Percentiles rank a stretch among this genome's conserved stretches.
Evolutionary conservation across 2,888 invertebrate genomes (phyloP).

Genomic region (Hyposoter dolosus): DNA sequence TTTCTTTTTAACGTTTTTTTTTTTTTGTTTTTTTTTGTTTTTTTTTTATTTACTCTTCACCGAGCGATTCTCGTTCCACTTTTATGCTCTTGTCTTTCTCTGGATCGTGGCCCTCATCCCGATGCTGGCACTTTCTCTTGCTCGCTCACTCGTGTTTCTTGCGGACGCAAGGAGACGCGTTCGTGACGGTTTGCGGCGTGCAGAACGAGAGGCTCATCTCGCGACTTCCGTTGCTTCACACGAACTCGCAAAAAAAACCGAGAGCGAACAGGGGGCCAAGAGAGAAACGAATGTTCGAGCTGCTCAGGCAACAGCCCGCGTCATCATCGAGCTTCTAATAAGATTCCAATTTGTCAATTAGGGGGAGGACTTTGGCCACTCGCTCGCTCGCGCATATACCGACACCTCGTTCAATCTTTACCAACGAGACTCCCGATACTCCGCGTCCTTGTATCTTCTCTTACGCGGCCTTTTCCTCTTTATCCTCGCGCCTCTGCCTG

Average conservation of each 20-base stretch:
- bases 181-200: conserved; percentile 53
- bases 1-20: background rate
- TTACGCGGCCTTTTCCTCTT: no score
- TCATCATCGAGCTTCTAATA: conserved; percentile 86
- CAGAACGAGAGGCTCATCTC: conserved; percentile 49
- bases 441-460: no score
- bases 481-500: conserved; percentile 46
- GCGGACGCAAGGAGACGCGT: conserved; percentile 32
- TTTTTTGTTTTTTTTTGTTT: conserved; percentile 3
- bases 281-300: conserved; percentile 31
- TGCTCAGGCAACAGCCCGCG: conserved; percentile 79
- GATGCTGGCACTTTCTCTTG: conserved; percentile 54
- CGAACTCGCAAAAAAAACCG: conserved; percentile 52
- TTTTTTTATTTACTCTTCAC: conserved; percentile 63
- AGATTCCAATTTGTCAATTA: conserved; percentile 91
- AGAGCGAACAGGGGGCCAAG: background rate
- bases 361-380: conserved; percentile 83
- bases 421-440: no score
- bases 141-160: conserved; percentile 43
- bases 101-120: background rate
- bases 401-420: conserved; percentile 73
- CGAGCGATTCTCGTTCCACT: conserved; percentile 66
- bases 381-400: conserved; percentile 71
- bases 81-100: conserved; percentile 40
- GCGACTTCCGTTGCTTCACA: conserved; percentile 69